Percentiles rank a stretch among this genome's conserved stretches.
Evolutionary conservation across 2,797 vertebrate genomes (phyloP).

Genomic region (Melanotaenia boesemani): DNA sequence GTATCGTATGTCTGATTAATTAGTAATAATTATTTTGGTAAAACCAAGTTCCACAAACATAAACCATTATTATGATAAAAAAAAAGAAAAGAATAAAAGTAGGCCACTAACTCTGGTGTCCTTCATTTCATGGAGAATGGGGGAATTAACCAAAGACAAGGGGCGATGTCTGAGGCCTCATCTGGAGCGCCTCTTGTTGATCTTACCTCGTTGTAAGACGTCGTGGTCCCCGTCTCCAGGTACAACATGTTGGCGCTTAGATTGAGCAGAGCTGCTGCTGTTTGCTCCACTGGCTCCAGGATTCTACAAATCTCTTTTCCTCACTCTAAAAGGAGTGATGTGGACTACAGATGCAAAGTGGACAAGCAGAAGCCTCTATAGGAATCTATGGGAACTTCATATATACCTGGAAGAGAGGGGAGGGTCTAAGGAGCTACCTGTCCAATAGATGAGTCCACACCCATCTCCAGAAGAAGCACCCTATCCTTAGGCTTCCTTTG

Average conservation of each 20-base stretch:
- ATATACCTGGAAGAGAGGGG: conserved; percentile 93
- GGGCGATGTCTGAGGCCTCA: conserved; percentile 17
- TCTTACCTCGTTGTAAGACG: conserved; percentile 99
- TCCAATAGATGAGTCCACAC: conserved; percentile 93
- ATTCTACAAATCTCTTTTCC: conserved; percentile 88
- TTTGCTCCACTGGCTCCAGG: conserved; percentile 99
- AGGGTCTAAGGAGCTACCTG: conserved; percentile 91
- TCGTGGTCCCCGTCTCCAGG: conserved; percentile 95
- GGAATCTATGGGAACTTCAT: conserved; percentile 89
- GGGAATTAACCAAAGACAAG: conserved; percentile 6
- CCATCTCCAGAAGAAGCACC: conserved; percentile 72
- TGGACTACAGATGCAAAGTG: conserved; percentile 80
- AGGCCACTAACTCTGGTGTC: conserved; percentile 16
- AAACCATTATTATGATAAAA: background rate
- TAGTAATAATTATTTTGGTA: background rate
- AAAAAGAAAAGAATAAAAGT: background rate
- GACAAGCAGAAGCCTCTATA: conserved; percentile 85
- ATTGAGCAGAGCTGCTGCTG: conserved; percentile 95
- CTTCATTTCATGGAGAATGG: background rate
- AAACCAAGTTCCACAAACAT: background rate
- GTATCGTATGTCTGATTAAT: background rate
- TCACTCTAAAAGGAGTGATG: conserved; percentile 83
- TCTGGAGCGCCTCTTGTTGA: background rate
- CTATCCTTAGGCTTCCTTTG: conserved; percentile 52
- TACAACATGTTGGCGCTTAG: conserved; percentile 99